Conservation (phyloP, 2,113 vertebrate species). For the Circaetus cinerascens region DNA sequence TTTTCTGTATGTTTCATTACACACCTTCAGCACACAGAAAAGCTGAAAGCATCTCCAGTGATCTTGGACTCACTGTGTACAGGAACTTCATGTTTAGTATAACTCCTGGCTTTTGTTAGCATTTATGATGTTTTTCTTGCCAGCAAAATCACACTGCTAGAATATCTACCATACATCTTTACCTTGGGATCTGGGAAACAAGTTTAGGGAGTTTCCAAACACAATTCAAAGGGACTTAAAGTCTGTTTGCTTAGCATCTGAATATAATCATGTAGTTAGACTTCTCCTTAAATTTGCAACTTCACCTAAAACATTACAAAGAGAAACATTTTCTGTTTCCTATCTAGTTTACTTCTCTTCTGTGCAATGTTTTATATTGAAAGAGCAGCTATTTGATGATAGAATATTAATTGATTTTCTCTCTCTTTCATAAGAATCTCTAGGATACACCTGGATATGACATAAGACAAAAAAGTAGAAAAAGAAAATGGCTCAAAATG, state of each 20-base stretch:
- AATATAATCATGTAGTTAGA: neutral
- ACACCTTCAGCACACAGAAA: neutral
- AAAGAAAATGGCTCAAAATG: neutral
- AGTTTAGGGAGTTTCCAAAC: neutral
- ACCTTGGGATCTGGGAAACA: neutral
- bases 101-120: neutral
- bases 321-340: neutral
- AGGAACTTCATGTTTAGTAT: neutral
- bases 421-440: neutral
- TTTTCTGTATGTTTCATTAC: neutral
- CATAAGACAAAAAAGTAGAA: neutral
- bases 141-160: neutral
- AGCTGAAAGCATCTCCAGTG: neutral
- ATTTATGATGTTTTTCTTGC: neutral
- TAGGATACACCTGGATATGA: neutral
- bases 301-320: neutral
- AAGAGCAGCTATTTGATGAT: neutral
- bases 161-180: neutral
- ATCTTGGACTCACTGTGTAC: neutral
- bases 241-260: neutral
- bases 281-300: neutral
- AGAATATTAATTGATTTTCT: neutral
- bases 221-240: neutral
- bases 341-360: neutral
- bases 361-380: neutral